These are phyloP conservation scores for Cyanoliseus patagonus DNA, from an alignment of 2,113 vertebrate species.

Conservation along the genomic window DNA sequence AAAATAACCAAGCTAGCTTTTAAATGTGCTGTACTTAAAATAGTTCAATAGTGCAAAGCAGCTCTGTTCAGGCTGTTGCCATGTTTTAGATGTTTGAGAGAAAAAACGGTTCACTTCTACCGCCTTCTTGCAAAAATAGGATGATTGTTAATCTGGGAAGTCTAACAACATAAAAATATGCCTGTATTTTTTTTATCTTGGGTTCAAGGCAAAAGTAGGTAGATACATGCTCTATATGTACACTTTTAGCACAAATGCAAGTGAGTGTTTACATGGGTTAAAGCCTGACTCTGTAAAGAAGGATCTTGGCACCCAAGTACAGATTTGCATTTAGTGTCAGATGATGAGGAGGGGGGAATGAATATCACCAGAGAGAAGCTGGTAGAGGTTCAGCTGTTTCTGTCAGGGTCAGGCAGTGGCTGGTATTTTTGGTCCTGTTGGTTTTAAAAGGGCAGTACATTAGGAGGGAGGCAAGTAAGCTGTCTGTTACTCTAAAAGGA, in stretches of 20 bases:
- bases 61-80: not conserved
- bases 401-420: not conserved
- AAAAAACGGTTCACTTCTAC: not conserved
- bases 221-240: rapidly evolving
- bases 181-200: not conserved
- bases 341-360: not conserved
- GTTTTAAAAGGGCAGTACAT: not conserved
- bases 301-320: not conserved
- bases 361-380: not conserved
- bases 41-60: not conserved
- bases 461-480: not conserved
- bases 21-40: not conserved
- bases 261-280: not conserved
- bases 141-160: not conserved
- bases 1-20: not conserved
- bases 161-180: not conserved
- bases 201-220: not conserved
- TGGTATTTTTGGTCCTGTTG: not conserved
- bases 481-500: not conserved
- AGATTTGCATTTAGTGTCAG: not conserved
- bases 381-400: not conserved
- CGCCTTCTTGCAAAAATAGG: not conserved
- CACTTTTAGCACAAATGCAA: not conserved
- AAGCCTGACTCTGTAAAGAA: not conserved
- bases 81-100: not conserved